Conservation (phyloP, 1,140 invertebrate species). For the Drosophila prosaltans region DNA sequence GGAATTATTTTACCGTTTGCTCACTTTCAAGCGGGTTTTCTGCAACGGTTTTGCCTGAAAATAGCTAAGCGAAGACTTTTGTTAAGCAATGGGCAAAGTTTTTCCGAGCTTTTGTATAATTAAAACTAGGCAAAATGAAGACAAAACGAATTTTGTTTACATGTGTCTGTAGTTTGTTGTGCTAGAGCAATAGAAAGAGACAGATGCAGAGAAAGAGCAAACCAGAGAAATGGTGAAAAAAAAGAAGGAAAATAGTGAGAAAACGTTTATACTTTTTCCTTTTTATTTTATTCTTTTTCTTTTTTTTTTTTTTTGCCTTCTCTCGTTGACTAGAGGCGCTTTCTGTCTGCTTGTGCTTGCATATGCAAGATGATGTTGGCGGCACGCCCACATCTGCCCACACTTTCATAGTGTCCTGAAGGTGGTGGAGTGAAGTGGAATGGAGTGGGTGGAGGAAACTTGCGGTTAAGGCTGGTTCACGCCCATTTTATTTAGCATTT, state of each 20-base stretch:
- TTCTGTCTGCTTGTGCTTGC: slow-evolving; percentile 35
- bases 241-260: background rate
- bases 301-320: slow-evolving; percentile 35
- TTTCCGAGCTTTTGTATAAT: slow-evolving; percentile 72
- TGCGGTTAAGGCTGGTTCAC: slow-evolving; percentile 35
- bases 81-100: slow-evolving; percentile 55
- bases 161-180: slow-evolving; percentile 69
- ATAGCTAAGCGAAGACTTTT: background rate
- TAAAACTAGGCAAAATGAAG: slow-evolving; percentile 65
- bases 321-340: slow-evolving; percentile 1
- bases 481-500: slow-evolving; percentile 78
- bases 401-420: background rate
- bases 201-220: slow-evolving; percentile 22
- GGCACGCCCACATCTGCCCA: background rate
- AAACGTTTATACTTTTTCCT: background rate
- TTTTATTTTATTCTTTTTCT: slow-evolving; percentile 22
- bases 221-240: background rate
- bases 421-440: background rate
- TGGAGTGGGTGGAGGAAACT: background rate
- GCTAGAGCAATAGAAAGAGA: slow-evolving; percentile 36
- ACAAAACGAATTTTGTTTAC: slow-evolving; percentile 74
- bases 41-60: background rate
- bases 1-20: slow-evolving; percentile 46
- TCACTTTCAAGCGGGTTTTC: slow-evolving; percentile 32
- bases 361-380: slow-evolving; percentile 50